Conservation (phyloP, 1,140 invertebrate genomes). For the Gerris buenoi region DNA sequence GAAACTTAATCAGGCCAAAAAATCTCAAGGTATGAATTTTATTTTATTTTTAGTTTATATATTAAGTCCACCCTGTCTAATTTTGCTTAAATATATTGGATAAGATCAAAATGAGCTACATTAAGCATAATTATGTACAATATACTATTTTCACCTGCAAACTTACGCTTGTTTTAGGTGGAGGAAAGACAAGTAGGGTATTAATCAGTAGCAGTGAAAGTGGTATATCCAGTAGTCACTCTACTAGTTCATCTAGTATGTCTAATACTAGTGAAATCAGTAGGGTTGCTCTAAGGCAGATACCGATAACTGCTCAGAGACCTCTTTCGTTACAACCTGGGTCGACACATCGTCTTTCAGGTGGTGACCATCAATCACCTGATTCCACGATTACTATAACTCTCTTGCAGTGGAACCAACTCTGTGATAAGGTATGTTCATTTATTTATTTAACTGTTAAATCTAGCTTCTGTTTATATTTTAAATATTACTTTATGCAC, state of each 20-base stretch:
- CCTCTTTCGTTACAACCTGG: background rate
- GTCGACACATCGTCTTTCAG: background rate
- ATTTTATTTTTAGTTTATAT: background rate
- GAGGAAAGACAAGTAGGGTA: conserved; percentile 4
- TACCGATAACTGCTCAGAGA: background rate
- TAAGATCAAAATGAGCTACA: no score
- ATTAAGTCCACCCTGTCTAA: background rate
- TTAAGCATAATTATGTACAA: background rate
- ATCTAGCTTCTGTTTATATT: background rate
- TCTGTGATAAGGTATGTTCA: background rate
- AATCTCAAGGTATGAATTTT: conserved; percentile 18
- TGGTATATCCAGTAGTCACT: no score
- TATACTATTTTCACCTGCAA: background rate
- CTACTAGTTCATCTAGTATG: background rate
- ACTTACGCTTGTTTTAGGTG: conserved; percentile 4
- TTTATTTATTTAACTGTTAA: no score
- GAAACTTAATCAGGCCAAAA: conserved; percentile 26
- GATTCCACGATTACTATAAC: background rate
- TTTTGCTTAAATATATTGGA: background rate
- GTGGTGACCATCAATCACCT: background rate
- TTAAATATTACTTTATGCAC: background rate
- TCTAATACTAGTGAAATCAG: background rate
- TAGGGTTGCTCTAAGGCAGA: background rate
- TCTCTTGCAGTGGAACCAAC: background rate
- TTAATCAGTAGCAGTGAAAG: no score